Conservation (phyloP, 2,888 invertebrate species). For the Drosophila cracens region DNA sequence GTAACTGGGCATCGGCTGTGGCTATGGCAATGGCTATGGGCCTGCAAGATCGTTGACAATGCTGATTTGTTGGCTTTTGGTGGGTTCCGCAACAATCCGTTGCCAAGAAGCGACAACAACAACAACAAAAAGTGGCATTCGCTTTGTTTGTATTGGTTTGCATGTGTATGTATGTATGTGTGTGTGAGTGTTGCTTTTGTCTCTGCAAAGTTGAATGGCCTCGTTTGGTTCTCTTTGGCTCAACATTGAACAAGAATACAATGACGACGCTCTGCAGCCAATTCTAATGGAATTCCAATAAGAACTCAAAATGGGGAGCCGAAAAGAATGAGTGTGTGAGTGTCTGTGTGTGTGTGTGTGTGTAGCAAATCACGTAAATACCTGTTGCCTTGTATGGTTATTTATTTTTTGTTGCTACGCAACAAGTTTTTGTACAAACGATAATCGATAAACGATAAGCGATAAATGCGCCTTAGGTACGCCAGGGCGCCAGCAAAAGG, state of each 20-base stretch:
- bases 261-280: slow-evolving; percentile 25
- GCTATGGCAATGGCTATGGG: not conserved
- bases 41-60: slow-evolving; percentile 53
- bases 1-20: not conserved
- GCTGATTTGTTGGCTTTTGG: slow-evolving; percentile 26
- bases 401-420: slow-evolving; percentile 37
- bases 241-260: slow-evolving; percentile 27
- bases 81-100: slow-evolving; percentile 18
- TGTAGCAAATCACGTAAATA: slow-evolving; percentile 27
- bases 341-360: slow-evolving; percentile 13
- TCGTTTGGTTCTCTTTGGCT: slow-evolving; percentile 49
- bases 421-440: slow-evolving; percentile 56
- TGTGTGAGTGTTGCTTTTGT: slow-evolving; percentile 28
- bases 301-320: slow-evolving; percentile 25
- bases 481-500: slow-evolving; percentile 47
- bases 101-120: slow-evolving; percentile 18
- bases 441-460: slow-evolving; percentile 43
- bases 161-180: slow-evolving; percentile 1
- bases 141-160: slow-evolving; percentile 39
- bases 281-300: slow-evolving; percentile 63
- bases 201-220: slow-evolving; percentile 78
- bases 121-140: slow-evolving; percentile 40
- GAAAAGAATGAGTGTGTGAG: not conserved
- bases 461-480: slow-evolving; percentile 14
- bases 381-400: slow-evolving; percentile 43